A percentile compares a stretch with the other conserved stretches of the same genome.
Evolutionary conservation across 2,888 invertebrate genomes (phyloP).

Genomic region (Himalopsyche kuldschensis): DNA sequence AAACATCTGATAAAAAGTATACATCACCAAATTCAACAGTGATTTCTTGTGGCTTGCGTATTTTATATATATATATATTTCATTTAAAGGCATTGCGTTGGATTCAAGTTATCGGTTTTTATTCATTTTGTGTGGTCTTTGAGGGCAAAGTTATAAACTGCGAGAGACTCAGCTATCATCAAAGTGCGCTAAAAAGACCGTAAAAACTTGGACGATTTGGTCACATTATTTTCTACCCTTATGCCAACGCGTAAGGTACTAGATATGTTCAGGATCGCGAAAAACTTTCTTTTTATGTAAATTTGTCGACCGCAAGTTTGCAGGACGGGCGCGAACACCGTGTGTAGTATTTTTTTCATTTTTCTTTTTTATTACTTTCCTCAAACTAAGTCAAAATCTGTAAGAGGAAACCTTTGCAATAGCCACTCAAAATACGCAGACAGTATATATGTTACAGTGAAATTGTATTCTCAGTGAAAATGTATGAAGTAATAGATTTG

Average conservation of each 20-base stretch:
- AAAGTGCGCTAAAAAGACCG: neutral
- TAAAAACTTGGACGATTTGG: neutral
- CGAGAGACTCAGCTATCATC: too few relatives aligned
- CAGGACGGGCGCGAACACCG: neutral
- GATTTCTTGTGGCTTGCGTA: too few relatives aligned
- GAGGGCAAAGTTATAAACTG: too few relatives aligned
- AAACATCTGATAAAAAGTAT: too few relatives aligned
- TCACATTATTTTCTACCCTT: neutral
- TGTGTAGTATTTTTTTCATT: neutral
- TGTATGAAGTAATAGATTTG: too few relatives aligned
- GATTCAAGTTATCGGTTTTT: too few relatives aligned
- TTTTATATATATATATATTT: too few relatives aligned
- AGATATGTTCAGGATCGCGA: neutral
- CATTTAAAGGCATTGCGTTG: too few relatives aligned
- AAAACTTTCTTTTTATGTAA: neutral
- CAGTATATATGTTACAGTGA: too few relatives aligned
- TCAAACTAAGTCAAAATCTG: neutral
- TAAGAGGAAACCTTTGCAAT: neutral
- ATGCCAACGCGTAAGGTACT: neutral
- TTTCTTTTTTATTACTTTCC: neutral
- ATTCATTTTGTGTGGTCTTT: too few relatives aligned
- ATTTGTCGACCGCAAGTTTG: neutral
- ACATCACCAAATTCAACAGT: too few relatives aligned
- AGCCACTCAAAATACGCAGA: neutral
- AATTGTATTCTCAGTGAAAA: too few relatives aligned